Evolutionary conservation across 2,113 vertebrate genomes (phyloP), one percentile per base, ranked within the genome.

Genomic region (Cairina moschata): DNA sequence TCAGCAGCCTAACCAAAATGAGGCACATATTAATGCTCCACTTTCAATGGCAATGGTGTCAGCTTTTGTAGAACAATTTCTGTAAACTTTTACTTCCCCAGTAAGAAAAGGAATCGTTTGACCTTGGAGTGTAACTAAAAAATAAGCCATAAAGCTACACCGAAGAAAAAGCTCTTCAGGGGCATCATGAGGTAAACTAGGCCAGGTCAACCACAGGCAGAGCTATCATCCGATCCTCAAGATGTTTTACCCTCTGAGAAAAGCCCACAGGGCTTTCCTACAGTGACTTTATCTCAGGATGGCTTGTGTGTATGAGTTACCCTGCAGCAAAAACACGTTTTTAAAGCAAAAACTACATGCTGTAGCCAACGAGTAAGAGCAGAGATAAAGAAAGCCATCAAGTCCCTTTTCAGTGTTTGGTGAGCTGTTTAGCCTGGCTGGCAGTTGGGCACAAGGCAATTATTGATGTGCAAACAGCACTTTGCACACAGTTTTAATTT

Each of bases 401-500:
- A 48, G 18, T 16, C 42, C 28, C n/a, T 75, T 71, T 79, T 65
- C 1, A 2, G 38, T 58, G 77, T 82, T 81, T 87, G 69, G 26
- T 56, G 66, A 93, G 79, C 17, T 11, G 71, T 40, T 31, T 42
- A 71, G 54, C 71, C 58, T 56, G 48, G 54, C 71, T 83, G 71
- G 63, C n/a, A 32, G 54, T 22, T 0, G 1, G 67, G 84, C 58
- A 86, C 67, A 62, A 90, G 25, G 83, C 60, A 90, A 87, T 77
- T 91, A 93, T 6, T 88, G 44, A 88, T 69, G 59, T 88, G 83
- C 67, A 91, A 94, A 94, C 34, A 88, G 58, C 63, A 69, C 58
- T 96, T 56, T 87, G 58, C 54, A 79, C 82, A 52, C 48, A n/a
- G 34, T 69, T 92, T 87, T 78, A 62, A 92, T 94, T 77, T 77